phyloP scores from a whole-genome alignment of 2,797 vertebrate genomes.

The Gallinago solitaria region DNA sequence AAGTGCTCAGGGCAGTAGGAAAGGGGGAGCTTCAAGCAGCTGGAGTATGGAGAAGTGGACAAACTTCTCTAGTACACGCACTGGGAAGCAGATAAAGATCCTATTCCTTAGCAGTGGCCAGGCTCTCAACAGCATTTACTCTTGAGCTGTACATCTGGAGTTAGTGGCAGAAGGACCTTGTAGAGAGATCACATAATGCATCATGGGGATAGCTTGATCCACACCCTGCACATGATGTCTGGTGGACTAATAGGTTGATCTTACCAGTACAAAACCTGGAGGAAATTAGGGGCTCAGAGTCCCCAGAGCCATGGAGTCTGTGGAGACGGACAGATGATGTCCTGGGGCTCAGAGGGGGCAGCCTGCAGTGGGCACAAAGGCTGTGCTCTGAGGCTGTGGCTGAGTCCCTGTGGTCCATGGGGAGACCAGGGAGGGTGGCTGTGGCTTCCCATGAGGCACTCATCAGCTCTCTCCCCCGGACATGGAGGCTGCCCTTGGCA shows the following conservation, averaged over 20 bases:
- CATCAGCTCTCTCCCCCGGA: background rate
- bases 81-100: background rate
- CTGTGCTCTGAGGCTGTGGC: background rate
- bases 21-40: background rate
- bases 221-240: background rate
- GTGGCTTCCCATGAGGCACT: background rate
- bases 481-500: background rate
- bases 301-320: fast-evolving
- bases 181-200: background rate
- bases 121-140: background rate
- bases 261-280: background rate
- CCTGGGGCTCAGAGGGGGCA: background rate
- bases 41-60: background rate
- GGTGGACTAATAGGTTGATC: background rate
- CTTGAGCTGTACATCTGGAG: background rate
- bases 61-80: background rate
- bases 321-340: background rate
- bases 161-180: too few species aligned
- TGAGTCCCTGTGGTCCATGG: background rate
- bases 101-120: background rate
- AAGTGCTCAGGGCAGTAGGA: fast-evolving
- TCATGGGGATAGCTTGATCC: background rate
- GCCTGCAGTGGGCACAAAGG: background rate
- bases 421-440: background rate
- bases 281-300: background rate